Conservation (phyloP, 2,888 invertebrate species). For the Plebejus melissa region DNA sequence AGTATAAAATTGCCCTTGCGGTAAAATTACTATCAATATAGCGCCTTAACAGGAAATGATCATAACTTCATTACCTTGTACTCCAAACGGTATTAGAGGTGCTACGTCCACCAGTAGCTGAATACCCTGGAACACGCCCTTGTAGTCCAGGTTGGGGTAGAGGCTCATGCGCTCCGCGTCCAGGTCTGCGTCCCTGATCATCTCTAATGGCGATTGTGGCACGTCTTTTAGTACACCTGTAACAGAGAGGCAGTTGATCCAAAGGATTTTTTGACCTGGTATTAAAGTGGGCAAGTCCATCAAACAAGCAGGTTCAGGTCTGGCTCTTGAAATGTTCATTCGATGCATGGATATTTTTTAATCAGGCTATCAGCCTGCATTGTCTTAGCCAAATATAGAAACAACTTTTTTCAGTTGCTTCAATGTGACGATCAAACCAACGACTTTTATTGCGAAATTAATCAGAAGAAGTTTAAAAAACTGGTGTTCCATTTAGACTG, state of each 20-base stretch:
- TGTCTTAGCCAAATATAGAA: neutral
- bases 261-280: neutral
- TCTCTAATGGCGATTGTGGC: conserved; percentile 93
- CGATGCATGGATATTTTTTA: too few relatives aligned
- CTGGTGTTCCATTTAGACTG: too few relatives aligned
- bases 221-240: conserved; percentile 98
- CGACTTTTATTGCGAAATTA: too few relatives aligned
- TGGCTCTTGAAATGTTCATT: neutral
- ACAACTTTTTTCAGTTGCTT: too few relatives aligned
- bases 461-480: too few relatives aligned
- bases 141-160: conserved; percentile 98
- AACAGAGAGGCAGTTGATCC: conserved; percentile 35
- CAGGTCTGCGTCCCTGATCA: conserved; percentile 91
- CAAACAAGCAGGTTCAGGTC: neutral
- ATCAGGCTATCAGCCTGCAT: too few relatives aligned
- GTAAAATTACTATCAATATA: too few relatives aligned
- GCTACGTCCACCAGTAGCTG: conserved; percentile 95
- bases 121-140: conserved; percentile 95
- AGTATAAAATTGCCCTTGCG: too few relatives aligned
- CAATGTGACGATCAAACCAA: too few relatives aligned
- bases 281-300: neutral
- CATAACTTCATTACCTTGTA: conserved; percentile 80
- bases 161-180: conserved; percentile 92
- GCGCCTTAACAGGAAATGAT: neutral
- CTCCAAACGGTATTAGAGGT: conserved; percentile 92